Conservation (phyloP, 2,797 vertebrate genomes). For the Malurus leucopterus region DNA sequence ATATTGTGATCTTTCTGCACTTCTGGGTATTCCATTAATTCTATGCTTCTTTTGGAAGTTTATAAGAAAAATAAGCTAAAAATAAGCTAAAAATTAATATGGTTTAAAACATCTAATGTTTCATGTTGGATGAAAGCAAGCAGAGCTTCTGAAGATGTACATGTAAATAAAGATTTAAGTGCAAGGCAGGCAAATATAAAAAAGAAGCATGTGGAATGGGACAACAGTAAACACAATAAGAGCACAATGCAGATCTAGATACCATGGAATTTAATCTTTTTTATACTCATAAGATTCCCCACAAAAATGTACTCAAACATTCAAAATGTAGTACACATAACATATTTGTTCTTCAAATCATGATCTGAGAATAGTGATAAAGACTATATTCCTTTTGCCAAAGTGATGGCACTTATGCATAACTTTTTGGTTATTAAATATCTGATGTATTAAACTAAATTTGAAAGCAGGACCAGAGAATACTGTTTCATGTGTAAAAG, state of each 20-base stretch:
- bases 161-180: slow-evolving; percentile 19
- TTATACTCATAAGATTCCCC: background rate
- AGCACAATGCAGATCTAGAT: background rate
- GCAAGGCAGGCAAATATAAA: slow-evolving; percentile 5
- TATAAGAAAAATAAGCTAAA: background rate
- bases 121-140: background rate
- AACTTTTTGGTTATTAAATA: background rate
- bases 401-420: background rate
- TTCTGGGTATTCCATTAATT: background rate
- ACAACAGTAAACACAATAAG: background rate
- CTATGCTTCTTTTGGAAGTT: background rate
- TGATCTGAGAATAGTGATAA: background rate
- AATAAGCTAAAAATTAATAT: background rate
- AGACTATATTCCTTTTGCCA: background rate
- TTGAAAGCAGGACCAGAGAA: background rate
- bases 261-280: background rate
- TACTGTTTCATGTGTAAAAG: background rate
- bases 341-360: background rate
- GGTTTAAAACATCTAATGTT: background rate
- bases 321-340: background rate
- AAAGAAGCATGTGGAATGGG: background rate
- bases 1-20: fast-evolving
- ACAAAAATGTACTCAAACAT: background rate
- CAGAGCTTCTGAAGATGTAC: background rate
- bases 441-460: background rate